A percentile compares a stretch with the other conserved stretches of the same genome.
Conservation (phyloP, 2,797 vertebrate species). For the Phaenicophaeus curvirostris region DNA sequence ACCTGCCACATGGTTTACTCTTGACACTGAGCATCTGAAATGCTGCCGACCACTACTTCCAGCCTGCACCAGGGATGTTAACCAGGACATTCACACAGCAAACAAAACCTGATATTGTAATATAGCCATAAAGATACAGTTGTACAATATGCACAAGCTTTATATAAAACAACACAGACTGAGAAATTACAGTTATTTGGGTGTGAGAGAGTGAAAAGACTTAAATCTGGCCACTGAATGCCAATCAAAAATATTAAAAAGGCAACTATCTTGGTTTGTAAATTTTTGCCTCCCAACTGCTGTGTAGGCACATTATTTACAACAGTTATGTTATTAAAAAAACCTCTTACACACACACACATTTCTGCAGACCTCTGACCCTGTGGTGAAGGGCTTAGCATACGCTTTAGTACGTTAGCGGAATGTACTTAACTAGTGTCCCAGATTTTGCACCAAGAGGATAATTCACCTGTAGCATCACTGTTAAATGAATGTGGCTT, state of each 20-base stretch:
- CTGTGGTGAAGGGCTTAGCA: neutral
- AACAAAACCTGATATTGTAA: neutral
- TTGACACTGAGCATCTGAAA: constrained; percentile 10
- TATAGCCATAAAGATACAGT: neutral
- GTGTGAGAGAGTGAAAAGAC: neutral
- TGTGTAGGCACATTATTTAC: neutral
- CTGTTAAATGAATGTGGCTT: neutral
- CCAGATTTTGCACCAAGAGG: neutral
- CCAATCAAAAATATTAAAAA: neutral
- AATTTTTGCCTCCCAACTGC: neutral
- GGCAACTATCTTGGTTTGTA: neutral
- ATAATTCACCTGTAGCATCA: neutral
- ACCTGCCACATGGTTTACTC: neutral
- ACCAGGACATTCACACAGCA: neutral
- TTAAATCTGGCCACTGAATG: neutral
- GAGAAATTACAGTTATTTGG: neutral
- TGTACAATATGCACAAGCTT: neutral
- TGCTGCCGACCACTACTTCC: neutral
- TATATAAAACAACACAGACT: neutral
- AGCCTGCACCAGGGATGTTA: neutral
- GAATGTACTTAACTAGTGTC: neutral
- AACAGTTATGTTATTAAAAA: neutral
- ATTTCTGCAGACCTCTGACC: neutral
- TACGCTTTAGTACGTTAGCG: neutral
- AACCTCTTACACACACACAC: neutral